Percentiles rank a stretch among this genome's conserved stretches.
These are phyloP conservation scores for Cetonia aurata DNA, from an alignment of 2,888 invertebrate genomes.

Conservation along the genomic window DNA sequence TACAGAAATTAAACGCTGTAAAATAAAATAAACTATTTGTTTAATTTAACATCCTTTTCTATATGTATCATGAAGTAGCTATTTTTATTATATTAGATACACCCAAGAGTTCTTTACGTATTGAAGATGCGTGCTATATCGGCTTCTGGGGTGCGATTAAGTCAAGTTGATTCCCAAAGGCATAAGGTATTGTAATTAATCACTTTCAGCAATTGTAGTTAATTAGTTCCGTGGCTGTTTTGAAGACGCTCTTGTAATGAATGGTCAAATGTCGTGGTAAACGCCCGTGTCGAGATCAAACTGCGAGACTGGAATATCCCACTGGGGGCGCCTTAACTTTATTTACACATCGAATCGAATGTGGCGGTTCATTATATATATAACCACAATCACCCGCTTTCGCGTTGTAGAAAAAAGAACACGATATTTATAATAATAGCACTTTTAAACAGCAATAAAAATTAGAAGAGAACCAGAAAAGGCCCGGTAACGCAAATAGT, in stretches of 20 bases:
- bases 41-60: too few species aligned
- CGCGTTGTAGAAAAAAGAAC: too few species aligned
- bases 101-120: conserved; percentile 12
- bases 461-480: too few species aligned
- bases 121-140: conserved; percentile 14
- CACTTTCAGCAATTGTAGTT: conserved; percentile 44
- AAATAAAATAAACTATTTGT: too few species aligned
- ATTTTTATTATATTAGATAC: too few species aligned
- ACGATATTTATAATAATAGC: too few species aligned
- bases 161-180: conserved; percentile 28
- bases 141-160: conserved; percentile 30
- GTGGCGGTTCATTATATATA: not conserved
- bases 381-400: not conserved
- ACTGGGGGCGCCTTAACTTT: conserved; percentile 58
- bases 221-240: conserved; percentile 55
- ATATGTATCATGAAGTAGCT: too few species aligned
- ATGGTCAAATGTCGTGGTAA: conserved; percentile 63
- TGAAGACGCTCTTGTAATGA: conserved; percentile 59
- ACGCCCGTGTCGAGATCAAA: conserved; percentile 62
- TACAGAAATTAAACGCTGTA: too few species aligned
- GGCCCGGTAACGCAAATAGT: conserved; percentile 2
- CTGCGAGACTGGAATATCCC: conserved; percentile 64
- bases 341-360: not conserved
- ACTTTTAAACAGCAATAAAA: too few species aligned
- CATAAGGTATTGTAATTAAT: conserved; percentile 42